Percentiles rank a stretch among this genome's conserved stretches.
Evolutionary conservation across 2,797 vertebrate genomes (phyloP).

Genomic region (Peromyscus nudipes): DNA sequence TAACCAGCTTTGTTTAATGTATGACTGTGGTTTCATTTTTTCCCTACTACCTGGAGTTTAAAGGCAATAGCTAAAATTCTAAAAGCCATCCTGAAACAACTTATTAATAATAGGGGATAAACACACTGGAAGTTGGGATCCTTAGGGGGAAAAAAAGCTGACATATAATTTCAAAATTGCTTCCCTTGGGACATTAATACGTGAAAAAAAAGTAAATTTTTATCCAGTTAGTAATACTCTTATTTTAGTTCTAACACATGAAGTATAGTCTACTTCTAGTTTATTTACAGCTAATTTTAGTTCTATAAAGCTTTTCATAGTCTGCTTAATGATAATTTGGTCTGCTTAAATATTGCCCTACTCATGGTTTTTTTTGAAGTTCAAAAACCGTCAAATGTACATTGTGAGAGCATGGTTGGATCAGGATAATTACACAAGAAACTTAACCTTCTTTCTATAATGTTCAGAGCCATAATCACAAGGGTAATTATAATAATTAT

Average conservation of each 20-base stretch:
- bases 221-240: not conserved
- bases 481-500: not conserved
- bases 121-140: not conserved
- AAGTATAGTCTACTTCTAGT: not conserved
- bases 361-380: not conserved
- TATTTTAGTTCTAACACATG: not conserved
- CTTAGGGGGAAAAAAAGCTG: not conserved
- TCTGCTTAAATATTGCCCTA: constrained; percentile 15
- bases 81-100: not conserved
- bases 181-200: not conserved
- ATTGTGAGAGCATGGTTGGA: not conserved
- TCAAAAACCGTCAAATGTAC: not conserved
- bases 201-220: constrained; percentile 14
- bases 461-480: not conserved
- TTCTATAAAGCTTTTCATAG: not conserved
- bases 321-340: constrained; percentile 32
- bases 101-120: not conserved
- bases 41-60: not conserved
- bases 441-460: not conserved
- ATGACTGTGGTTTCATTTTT: not conserved
- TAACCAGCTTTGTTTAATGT: not conserved
- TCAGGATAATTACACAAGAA: not conserved
- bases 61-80: not conserved
- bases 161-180: not conserved
- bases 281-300: not conserved